Percentiles rank a stretch among this genome's conserved stretches.
phyloP scores from a whole-genome alignment of 2,888 invertebrate species.

The Palloptera scutellata region DNA sequence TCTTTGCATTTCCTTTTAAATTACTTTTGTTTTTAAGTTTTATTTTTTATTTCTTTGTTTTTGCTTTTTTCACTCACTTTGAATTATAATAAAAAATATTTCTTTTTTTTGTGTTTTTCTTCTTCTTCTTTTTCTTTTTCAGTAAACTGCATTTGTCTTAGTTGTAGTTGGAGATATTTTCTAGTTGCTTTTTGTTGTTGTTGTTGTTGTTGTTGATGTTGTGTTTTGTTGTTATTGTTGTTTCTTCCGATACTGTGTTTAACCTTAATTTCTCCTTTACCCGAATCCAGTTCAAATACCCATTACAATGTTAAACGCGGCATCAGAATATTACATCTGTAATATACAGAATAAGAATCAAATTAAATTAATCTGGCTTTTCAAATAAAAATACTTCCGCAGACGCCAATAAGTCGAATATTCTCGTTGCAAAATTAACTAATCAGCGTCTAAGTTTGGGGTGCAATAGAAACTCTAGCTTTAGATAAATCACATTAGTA shows the following conservation, averaged over 20 bases:
- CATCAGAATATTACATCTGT: slow-evolving; percentile 55
- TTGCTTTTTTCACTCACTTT: slow-evolving; percentile 19
- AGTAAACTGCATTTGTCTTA: slow-evolving; percentile 22
- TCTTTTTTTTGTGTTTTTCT: slow-evolving; percentile 19
- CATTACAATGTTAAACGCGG: slow-evolving; percentile 50
- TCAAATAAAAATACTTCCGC: no score
- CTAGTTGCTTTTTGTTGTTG: slow-evolving; percentile 25
- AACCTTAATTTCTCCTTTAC: slow-evolving; percentile 25
- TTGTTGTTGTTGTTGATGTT: slow-evolving; percentile 29
- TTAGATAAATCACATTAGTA: no score
- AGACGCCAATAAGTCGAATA: no score
- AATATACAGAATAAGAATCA: slow-evolving; percentile 34
- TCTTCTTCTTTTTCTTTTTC: slow-evolving; percentile 7
- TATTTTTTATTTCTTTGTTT: slow-evolving; percentile 16
- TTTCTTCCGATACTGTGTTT: slow-evolving; percentile 38
- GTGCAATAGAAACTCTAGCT: no score
- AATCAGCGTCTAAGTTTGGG: no score
- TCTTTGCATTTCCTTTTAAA: slow-evolving; percentile 35
- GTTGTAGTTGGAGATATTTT: slow-evolving; percentile 27
- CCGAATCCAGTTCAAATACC: slow-evolving; percentile 39
- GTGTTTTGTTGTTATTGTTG: slow-evolving; percentile 32
- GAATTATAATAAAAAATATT: slow-evolving; percentile 31
- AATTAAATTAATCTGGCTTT: slow-evolving; percentile 4
- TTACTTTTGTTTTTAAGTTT: not conserved
- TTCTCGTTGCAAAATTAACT: no score